Conservation (phyloP, 2,888 invertebrate genomes). For the Clistopyga incitator region DNA sequence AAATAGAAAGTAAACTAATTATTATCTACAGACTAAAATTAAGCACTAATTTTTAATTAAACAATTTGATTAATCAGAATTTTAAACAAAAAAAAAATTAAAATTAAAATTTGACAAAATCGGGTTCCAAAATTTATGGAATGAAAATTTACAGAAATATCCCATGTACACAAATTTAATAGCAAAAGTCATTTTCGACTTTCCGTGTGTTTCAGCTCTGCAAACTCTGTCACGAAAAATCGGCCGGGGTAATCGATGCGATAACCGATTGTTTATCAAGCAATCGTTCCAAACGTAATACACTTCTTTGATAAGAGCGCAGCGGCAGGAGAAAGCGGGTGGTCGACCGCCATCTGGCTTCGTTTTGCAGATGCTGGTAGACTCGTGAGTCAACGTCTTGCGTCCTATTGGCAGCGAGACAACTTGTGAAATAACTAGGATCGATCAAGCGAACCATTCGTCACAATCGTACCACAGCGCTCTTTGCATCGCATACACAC, state of each 20-base stretch:
- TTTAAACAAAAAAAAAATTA: too few relatives aligned
- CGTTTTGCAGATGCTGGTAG: constrained; percentile 45
- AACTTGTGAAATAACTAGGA: constrained; percentile 47
- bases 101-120: too few relatives aligned
- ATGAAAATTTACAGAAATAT: too few relatives aligned
- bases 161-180: too few relatives aligned
- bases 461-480: neutral
- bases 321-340: constrained; percentile 55
- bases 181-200: too few relatives aligned
- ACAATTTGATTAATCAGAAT: too few relatives aligned
- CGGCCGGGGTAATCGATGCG: neutral
- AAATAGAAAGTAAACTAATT: too few relatives aligned
- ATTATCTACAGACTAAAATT: too few relatives aligned
- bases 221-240: neutral
- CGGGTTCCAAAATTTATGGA: too few relatives aligned
- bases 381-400: constrained; percentile 42
- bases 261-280: constrained; percentile 29
- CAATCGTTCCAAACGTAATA: constrained; percentile 34
- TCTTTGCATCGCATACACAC: neutral
- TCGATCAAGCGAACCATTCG: constrained; percentile 50
- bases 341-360: constrained; percentile 52
- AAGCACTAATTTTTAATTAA: too few relatives aligned
- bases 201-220: neutral
- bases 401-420: constrained; percentile 1
- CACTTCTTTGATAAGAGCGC: constrained; percentile 18